Evolutionary conservation across 1,140 invertebrate species (phyloP).

Genomic region (Triops cancriformis): DNA sequence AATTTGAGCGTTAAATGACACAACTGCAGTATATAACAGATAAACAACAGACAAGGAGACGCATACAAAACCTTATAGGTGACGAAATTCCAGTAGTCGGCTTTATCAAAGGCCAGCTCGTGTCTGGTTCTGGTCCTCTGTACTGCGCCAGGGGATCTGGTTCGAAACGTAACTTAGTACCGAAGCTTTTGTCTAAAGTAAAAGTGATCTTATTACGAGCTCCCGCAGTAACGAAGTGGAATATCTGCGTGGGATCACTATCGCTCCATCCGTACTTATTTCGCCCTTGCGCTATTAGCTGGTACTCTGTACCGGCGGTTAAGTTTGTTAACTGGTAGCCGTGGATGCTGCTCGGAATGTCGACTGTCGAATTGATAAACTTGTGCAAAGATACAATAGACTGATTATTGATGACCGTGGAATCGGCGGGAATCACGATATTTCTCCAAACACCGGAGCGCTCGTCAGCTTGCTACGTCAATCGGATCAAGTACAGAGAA

Average conservation of each 20-base stretch:
- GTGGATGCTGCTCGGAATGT: neutral
- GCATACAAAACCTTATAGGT: neutral
- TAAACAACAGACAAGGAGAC: neutral
- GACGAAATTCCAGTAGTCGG: neutral
- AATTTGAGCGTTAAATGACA: conserved; percentile 3
- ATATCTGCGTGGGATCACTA: conserved; percentile 1
- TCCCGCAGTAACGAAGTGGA: neutral
- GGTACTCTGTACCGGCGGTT: neutral
- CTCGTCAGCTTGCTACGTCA: neutral
- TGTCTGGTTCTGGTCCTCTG: conserved; percentile 8
- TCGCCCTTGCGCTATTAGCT: neutral
- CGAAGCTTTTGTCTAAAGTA: neutral
- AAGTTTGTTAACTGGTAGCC: conserved; percentile 5
- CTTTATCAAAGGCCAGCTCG: neutral
- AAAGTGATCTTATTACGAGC: neutral
- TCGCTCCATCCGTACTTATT: neutral
- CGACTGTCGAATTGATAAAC: conserved; percentile 5
- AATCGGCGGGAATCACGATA: neutral
- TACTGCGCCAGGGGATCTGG: neutral
- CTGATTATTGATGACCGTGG: conserved; percentile 6
- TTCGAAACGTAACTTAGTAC: neutral
- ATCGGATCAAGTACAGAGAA: neutral
- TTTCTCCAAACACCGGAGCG: neutral
- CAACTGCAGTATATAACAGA: conserved; percentile 2
- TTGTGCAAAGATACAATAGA: neutral